Base-by-base conservation (phyloP, 2,113 vertebrate genomes). In the Aix galericulata region DNA sequence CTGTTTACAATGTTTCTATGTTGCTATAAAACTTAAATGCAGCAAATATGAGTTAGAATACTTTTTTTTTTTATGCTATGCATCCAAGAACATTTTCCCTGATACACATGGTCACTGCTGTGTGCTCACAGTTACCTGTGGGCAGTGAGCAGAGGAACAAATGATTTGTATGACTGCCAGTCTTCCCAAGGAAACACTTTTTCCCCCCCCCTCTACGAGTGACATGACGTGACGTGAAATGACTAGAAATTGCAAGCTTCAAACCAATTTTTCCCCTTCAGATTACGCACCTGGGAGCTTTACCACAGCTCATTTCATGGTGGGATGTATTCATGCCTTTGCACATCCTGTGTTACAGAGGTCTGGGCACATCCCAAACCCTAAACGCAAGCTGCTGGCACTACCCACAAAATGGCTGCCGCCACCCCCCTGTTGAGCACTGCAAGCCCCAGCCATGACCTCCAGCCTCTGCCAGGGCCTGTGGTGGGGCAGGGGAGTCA, bases 21-120 rank as follows among this genome's bases (percentile, higher is more conserved):
- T 92, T 72, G 48, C 64, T 59, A 85, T 36, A 86, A 94, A 95
- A 58, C 14, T 32, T 71, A 87, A 83, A 72, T 29, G 42, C 11
- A 23, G 52, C 40, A 68, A 92, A 67, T 48, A 40, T 23, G 6
- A 92, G 44, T 67, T 86, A 31, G 11, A 93, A 63, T 8, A 32
- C 12, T 1, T 71, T 31, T 89, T 34, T 81, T 77, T 46, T 48
- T 77, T 89, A 48, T 27, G 68, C 44, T 0, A 0, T 1, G 4
- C 13, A 31, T 59, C 89, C 40, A 48, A 36, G 36, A 52, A 84
- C 12, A 17, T 60, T 92, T 71, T 56, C 66, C 34, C 74, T 58
- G 20, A 38, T 22, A n/a, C 8, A 1, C 1, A 10, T 2, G 13
- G 48, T 17, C 17, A 29, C n/a, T 67, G 50, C 53, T 40, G 25